Conservation (phyloP, 1,140 invertebrate species). For the Pachyrhynchus sulphureomaculatus region DNA sequence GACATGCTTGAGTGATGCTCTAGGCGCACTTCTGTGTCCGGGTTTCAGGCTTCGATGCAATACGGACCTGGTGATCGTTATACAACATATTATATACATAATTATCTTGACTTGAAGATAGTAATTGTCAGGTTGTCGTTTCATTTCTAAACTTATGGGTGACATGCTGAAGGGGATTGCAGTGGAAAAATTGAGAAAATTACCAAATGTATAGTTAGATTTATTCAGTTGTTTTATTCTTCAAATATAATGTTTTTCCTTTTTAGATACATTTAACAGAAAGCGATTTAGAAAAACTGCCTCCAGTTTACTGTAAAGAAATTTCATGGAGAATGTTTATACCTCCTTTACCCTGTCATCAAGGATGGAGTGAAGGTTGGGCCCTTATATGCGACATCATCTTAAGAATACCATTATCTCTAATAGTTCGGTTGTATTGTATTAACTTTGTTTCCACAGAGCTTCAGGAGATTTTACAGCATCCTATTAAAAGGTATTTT, state of each 20-base stretch:
- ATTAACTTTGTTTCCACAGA: conserved; percentile 60
- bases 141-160: too few species aligned
- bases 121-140: too few species aligned
- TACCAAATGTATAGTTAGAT: not conserved
- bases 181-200: not conserved
- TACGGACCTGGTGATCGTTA: too few species aligned
- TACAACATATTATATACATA: too few species aligned
- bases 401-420: conserved; percentile 67
- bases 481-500: conserved; percentile 66
- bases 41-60: too few species aligned
- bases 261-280: conserved; percentile 29
- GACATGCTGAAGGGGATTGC: too few species aligned
- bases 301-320: conserved; percentile 56
- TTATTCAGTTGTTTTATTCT: not conserved
- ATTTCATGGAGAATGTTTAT: conserved; percentile 76
- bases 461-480: conserved; percentile 62
- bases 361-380: conserved; percentile 69
- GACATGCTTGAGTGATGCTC: too few species aligned
- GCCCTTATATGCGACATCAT: conserved; percentile 72
- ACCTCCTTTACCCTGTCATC: conserved; percentile 65
- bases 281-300: conserved; percentile 47
- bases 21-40: too few species aligned
- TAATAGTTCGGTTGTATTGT: conserved; percentile 70
- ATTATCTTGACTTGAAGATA: too few species aligned
- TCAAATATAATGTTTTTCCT: not conserved